These are phyloP conservation scores for Triops cancriformis DNA, from an alignment of 1,140 invertebrate genomes.

Conservation along the genomic window DNA sequence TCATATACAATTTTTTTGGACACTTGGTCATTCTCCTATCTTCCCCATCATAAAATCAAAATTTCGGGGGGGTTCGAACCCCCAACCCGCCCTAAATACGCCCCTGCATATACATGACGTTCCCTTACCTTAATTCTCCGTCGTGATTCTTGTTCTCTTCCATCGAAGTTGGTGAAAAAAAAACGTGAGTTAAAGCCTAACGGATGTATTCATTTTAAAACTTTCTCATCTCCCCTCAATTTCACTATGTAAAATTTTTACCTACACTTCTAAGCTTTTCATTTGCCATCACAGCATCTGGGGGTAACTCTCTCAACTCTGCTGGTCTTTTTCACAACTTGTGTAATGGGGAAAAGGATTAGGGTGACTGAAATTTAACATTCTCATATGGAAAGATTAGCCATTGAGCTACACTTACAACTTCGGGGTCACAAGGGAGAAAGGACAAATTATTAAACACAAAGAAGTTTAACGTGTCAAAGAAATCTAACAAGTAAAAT, in stretches of 20 bases:
- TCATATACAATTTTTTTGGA: too few relatives aligned
- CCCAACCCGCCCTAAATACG: too few relatives aligned
- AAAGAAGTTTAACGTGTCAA: neutral
- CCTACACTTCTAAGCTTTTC: slow-evolving; percentile 1
- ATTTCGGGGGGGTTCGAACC: too few relatives aligned
- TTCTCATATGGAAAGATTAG: neutral
- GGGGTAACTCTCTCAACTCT: neutral
- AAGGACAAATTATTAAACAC: neutral
- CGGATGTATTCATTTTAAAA: neutral
- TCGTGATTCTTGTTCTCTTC: too few relatives aligned
- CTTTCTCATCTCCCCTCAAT: neutral
- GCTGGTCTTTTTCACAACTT: slow-evolving; percentile 9
- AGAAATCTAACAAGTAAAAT: neutral
- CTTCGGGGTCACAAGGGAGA: neutral
- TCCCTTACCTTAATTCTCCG: too few relatives aligned
- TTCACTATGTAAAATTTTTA: slow-evolving; percentile 5
- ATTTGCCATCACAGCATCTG: slow-evolving; percentile 13
- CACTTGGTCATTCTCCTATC: too few relatives aligned
- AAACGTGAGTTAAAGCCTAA: neutral
- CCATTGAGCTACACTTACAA: neutral
- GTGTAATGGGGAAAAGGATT: neutral
- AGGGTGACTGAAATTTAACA: neutral
- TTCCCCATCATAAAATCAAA: too few relatives aligned
- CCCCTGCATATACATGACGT: too few relatives aligned
- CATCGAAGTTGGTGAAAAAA: neutral